A percentile compares a stretch with the other conserved stretches of the same genome.
phyloP scores from a whole-genome alignment of 2,888 invertebrate species.

The Tenthredo scrophulariae region DNA sequence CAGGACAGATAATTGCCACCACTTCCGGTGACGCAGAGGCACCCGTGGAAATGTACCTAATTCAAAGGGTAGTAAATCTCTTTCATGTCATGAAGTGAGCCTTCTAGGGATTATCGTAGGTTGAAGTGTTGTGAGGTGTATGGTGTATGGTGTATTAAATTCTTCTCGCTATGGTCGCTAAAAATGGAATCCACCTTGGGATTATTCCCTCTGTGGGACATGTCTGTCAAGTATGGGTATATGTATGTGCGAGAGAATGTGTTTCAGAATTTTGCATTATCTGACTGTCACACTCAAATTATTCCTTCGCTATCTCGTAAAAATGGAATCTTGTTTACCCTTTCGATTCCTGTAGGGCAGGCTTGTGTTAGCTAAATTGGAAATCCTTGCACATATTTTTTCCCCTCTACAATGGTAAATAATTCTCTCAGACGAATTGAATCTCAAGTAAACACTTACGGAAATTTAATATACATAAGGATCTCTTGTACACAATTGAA shows the following conservation, averaged over 20 bases:
- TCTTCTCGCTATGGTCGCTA: background rate
- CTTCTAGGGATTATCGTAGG: background rate
- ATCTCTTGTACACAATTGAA: background rate
- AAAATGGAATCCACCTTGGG: background rate
- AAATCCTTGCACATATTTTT: background rate
- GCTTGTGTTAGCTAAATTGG: slow-evolving; percentile 15
- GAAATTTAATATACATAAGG: background rate
- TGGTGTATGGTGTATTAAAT: slow-evolving; percentile 5
- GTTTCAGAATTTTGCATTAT: background rate
- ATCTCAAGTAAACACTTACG: background rate
- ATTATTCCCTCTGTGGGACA: background rate
- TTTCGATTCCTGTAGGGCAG: background rate
- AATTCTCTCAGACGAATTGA: background rate
- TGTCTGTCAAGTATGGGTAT: background rate
- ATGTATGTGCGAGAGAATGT: background rate
- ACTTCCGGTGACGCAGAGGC: background rate
- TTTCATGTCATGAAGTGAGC: background rate
- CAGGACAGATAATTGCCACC: background rate
- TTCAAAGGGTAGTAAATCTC: slow-evolving; percentile 8
- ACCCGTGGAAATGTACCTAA: background rate
- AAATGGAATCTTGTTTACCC: background rate
- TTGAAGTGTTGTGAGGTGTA: background rate
- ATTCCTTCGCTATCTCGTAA: background rate
- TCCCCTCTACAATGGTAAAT: background rate
- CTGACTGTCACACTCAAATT: background rate